Base-by-base conservation (phyloP, 1,140 invertebrate species). In the Apocrypta bakeri region DNA sequence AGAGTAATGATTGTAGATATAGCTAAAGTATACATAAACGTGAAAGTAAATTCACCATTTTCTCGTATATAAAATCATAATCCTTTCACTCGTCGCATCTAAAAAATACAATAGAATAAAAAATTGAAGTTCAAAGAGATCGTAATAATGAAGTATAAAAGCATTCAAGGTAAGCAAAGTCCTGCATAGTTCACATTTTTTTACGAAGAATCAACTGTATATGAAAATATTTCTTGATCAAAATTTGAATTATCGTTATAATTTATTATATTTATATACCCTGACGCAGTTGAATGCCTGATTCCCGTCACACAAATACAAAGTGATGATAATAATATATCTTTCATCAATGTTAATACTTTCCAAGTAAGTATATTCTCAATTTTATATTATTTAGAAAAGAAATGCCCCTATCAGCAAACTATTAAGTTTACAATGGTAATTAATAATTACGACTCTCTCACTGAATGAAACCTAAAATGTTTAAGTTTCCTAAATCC, bases 21-120 rank as follows among this genome's bases (percentile, higher is more conserved):
- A 56, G 48, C 6, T 66, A 66, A 8, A 66, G 1, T 66, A 66
- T 66, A 66, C 8, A 66, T 69, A 31, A 25, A 48, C 12, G 48
- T 48, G 27, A 76, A 78, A 42, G 12, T 68, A 78, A 12, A 79
- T 33, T 79, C 21, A 7, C 31, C 33, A 69, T 31, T 48, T 69
- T 69, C 17, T 29, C 48, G 9, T n/a, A 69, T 11, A 69, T 17
- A 79, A 79, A 42, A 78, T 29, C 25, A 17, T 27, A 63, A 76
- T 71, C 25, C 56, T 12, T 42, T 25, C 78, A 73, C 61, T 40
- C 48, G 17, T 25, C 14, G 21, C 42, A 17, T 61, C 61, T 63
- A 61, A 61, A 61, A 17, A n/a, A 61, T 37, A 78, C 17, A 71
- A 79, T 79, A 79, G 71, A 79, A 79, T 79, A 79, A 79, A 79